Conservation (phyloP, 2,113 vertebrate genomes). For the Geococcyx californianus region DNA sequence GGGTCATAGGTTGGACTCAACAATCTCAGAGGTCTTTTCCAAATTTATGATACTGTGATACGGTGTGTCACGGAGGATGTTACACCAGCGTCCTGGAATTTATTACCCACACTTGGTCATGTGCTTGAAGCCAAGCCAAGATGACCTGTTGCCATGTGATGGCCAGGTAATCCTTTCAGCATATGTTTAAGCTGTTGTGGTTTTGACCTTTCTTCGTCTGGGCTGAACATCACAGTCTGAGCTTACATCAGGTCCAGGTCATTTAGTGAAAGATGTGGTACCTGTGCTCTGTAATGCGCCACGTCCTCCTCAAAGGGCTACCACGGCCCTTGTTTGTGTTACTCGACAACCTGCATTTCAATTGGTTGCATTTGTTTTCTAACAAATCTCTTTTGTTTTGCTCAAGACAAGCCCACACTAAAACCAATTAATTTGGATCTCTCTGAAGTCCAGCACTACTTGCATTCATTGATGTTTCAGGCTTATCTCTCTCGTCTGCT, state of each 20-base stretch:
- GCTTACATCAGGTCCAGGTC: not conserved
- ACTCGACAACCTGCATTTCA: not conserved
- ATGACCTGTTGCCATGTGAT: not conserved
- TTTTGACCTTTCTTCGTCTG: not conserved
- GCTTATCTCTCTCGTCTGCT: not conserved
- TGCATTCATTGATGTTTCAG: not conserved
- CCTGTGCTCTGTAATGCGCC: not conserved
- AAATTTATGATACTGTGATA: no score
- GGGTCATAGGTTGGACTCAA: no score
- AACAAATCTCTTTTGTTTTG: not conserved
- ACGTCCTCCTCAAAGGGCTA: not conserved
- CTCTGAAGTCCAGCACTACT: not conserved
- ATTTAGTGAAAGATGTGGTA: not conserved
- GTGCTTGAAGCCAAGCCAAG: not conserved
- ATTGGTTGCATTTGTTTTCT: not conserved
- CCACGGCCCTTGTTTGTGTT: not conserved
- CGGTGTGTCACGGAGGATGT: not conserved
- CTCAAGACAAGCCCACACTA: not conserved
- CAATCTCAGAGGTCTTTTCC: no score
- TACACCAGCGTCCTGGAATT: not conserved
- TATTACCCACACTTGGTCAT: not conserved
- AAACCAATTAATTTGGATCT: not conserved
- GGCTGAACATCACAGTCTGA: not conserved
- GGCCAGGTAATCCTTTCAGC: not conserved
- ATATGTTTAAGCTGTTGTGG: not conserved